These are phyloP conservation scores for Pelvicachromis taeniatus DNA, from an alignment of 2,113 vertebrate genomes.

Conservation along the genomic window DNA sequence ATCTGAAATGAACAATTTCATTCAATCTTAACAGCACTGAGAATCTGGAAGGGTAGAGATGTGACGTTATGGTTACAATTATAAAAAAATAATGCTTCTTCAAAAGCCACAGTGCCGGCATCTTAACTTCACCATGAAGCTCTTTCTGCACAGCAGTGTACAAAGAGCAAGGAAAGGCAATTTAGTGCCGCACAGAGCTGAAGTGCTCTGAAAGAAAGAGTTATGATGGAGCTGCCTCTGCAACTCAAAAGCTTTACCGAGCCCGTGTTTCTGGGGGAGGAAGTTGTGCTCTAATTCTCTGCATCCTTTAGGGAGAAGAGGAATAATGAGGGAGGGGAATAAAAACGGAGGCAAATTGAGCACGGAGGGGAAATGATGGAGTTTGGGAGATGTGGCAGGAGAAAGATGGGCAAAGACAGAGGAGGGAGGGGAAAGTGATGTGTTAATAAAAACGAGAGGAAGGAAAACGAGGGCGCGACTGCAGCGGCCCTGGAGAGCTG, in stretches of 20 bases:
- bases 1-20: neutral
- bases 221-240: neutral
- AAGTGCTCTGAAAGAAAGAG: neutral
- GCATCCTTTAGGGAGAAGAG: slow-evolving; percentile 2
- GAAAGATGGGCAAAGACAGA: neutral
- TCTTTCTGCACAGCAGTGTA: neutral
- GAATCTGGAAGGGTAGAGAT: neutral
- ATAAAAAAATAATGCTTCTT: neutral
- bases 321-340: neutral
- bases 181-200: neutral
- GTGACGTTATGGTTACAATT: neutral
- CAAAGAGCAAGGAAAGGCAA: neutral
- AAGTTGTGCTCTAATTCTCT: slow-evolving; percentile 1
- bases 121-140: neutral
- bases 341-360: neutral
- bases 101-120: accelerated
- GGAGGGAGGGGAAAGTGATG: neutral
- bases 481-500: neutral
- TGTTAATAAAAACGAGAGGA: neutral
- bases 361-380: neutral
- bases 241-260: neutral
- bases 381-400: neutral
- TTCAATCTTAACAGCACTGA: neutral
- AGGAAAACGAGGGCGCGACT: neutral
- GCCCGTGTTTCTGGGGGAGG: neutral